Percentiles rank a stretch among this genome's conserved stretches.
These are phyloP conservation scores for Hofmannophila pseudospretella DNA, from an alignment of 2,888 invertebrate species.

Conservation along the genomic window DNA sequence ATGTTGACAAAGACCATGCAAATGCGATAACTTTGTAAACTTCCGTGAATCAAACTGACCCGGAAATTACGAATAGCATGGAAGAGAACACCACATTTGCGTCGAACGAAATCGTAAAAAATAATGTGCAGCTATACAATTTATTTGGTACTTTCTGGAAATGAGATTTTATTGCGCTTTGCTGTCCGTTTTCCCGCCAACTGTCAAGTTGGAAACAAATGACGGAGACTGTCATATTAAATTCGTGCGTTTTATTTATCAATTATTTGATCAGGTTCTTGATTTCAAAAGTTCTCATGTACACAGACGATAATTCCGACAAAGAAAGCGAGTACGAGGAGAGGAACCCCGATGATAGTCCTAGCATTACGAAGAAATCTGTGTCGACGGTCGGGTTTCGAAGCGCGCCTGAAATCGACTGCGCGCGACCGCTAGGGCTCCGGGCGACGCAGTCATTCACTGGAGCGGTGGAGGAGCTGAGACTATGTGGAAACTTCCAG, in stretches of 20 bases:
- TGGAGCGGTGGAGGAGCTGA: conserved; percentile 59
- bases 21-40: background rate
- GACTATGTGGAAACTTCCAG: conserved; percentile 54
- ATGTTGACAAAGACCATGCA: conserved; percentile 8
- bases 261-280: conserved; percentile 11
- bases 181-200: too few species aligned
- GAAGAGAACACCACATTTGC: too few species aligned
- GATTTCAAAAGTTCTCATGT: conserved; percentile 45
- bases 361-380: conserved; percentile 62
- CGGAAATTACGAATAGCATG: too few species aligned
- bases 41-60: too few species aligned
- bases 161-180: too few species aligned
- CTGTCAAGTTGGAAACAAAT: conserved; percentile 20
- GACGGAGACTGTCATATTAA: conserved; percentile 29
- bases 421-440: conserved; percentile 52
- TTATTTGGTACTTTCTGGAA: too few species aligned
- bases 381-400: conserved; percentile 62
- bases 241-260: conserved; percentile 25
- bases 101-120: too few species aligned
- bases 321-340: conserved; percentile 65
- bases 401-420: conserved; percentile 50
- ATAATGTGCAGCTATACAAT: too few species aligned
- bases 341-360: conserved; percentile 48
- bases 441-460: conserved; percentile 68
- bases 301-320: conserved; percentile 63